Evolutionary conservation across 2,113 vertebrate species (phyloP).

Genomic region (Psilopsiagon aymara): DNA sequence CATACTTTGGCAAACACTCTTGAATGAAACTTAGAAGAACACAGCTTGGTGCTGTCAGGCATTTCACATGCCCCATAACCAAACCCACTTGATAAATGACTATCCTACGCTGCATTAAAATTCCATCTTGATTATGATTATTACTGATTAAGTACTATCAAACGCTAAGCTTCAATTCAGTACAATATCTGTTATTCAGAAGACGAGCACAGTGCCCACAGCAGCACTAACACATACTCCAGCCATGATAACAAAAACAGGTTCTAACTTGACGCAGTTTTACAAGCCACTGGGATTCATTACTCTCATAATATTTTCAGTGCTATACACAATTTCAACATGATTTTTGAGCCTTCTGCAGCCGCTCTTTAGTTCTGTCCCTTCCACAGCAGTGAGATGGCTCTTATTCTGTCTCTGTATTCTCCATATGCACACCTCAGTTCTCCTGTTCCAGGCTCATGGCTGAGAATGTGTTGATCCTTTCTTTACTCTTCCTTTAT

Average conservation of each 20-base stretch:
- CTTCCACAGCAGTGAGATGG: background rate
- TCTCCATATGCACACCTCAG: background rate
- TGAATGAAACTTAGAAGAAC: background rate
- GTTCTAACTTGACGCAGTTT: background rate
- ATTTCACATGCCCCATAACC: background rate
- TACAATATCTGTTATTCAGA: background rate
- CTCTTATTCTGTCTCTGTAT: background rate
- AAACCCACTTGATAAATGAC: background rate
- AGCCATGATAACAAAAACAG: background rate
- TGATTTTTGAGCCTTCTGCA: background rate
- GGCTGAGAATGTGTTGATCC: background rate
- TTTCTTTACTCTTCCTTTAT: background rate
- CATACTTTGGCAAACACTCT: background rate
- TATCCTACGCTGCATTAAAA: background rate
- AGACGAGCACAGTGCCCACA: background rate
- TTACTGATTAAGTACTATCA: conserved; percentile 14
- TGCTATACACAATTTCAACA: background rate
- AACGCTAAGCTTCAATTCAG: background rate
- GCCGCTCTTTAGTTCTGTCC: background rate
- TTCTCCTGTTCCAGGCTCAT: background rate
- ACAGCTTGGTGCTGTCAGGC: background rate
- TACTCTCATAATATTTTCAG: background rate
- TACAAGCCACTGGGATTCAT: background rate
- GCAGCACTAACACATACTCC: background rate
- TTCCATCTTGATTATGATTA: conserved; percentile 28